These are phyloP conservation scores for Eupithecia pulchellata DNA, from an alignment of 2,888 invertebrate genomes.

Conservation along the genomic window DNA sequence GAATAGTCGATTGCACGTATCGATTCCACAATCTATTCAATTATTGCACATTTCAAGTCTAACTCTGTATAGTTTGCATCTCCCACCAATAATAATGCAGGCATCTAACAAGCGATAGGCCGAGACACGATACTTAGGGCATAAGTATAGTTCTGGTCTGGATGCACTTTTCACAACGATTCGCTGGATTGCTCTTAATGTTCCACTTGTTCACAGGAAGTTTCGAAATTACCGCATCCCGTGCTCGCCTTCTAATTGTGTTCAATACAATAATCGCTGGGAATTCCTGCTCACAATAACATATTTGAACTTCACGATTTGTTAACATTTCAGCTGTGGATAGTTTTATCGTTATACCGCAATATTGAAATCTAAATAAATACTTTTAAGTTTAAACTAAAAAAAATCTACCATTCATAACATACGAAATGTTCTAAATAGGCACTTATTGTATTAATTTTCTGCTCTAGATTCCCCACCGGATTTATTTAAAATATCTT, in stretches of 20 bases:
- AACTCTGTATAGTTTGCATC: slow-evolving; percentile 23
- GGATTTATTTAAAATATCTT: not conserved
- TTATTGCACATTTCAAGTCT: slow-evolving; percentile 22
- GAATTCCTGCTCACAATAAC: slow-evolving; percentile 35
- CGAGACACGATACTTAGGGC: slow-evolving; percentile 24
- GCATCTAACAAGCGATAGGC: slow-evolving; percentile 19
- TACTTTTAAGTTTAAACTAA: too few relatives aligned
- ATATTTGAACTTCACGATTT: not conserved
- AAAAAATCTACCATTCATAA: not conserved
- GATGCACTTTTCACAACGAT: slow-evolving; percentile 65
- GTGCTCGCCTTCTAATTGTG: slow-evolving; percentile 64
- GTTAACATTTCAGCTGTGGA: not conserved
- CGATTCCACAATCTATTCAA: slow-evolving; percentile 18
- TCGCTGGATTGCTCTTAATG: slow-evolving; percentile 67
- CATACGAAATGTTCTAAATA: not conserved
- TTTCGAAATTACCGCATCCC: slow-evolving; percentile 71
- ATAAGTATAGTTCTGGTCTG: slow-evolving; percentile 24
- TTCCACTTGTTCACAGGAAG: slow-evolving; percentile 60
- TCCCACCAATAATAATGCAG: slow-evolving; percentile 24
- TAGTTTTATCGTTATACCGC: not conserved
- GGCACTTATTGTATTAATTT: not conserved
- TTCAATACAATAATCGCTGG: slow-evolving; percentile 39
- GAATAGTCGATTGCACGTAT: not conserved
- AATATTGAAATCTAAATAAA: too few relatives aligned
- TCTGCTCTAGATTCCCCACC: not conserved